Evolutionary conservation across 1,140 invertebrate species (phyloP).

Genomic region (Micrasema longulum): DNA sequence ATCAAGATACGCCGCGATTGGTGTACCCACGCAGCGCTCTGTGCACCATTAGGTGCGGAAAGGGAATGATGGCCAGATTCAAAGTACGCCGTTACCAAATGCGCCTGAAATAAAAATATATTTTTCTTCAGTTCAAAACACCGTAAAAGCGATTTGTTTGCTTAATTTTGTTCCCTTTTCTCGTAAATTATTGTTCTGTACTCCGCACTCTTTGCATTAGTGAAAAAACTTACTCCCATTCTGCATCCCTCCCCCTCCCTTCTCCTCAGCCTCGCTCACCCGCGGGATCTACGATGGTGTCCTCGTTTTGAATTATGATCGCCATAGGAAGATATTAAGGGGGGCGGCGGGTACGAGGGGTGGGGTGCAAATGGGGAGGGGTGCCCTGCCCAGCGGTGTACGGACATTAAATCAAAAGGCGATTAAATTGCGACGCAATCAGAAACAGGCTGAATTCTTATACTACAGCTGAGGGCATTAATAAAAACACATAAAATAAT

Average conservation of each 20-base stretch:
- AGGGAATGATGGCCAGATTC: no score
- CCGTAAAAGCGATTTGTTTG: slow-evolving; percentile 32
- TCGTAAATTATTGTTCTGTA: slow-evolving; percentile 51
- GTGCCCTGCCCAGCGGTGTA: slow-evolving; percentile 40
- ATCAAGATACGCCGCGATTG: no score
- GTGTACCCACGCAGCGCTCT: no score
- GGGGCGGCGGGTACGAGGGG: slow-evolving; percentile 15
- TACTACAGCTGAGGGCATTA: slow-evolving; percentile 9
- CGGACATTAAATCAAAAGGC: slow-evolving; percentile 48
- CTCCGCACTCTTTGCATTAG: slow-evolving; percentile 52
- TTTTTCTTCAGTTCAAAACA: no score
- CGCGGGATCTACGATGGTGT: slow-evolving; percentile 34
- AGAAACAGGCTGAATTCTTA: slow-evolving; percentile 37
- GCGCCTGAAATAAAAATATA: no score
- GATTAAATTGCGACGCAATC: slow-evolving; percentile 41
- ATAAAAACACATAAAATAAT: not conserved
- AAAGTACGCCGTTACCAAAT: no score
- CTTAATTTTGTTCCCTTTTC: slow-evolving; percentile 48
- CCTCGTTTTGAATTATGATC: slow-evolving; percentile 54
- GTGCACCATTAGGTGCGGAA: no score
- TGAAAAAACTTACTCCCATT: slow-evolving; percentile 48
- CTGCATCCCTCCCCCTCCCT: not conserved
- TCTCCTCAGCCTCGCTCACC: slow-evolving; percentile 5
- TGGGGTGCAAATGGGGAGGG: not conserved
- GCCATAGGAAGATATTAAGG: slow-evolving; percentile 55